Base-by-base conservation (phyloP, 2,797 vertebrate species). In the Pangasius mekongensis region DNA sequence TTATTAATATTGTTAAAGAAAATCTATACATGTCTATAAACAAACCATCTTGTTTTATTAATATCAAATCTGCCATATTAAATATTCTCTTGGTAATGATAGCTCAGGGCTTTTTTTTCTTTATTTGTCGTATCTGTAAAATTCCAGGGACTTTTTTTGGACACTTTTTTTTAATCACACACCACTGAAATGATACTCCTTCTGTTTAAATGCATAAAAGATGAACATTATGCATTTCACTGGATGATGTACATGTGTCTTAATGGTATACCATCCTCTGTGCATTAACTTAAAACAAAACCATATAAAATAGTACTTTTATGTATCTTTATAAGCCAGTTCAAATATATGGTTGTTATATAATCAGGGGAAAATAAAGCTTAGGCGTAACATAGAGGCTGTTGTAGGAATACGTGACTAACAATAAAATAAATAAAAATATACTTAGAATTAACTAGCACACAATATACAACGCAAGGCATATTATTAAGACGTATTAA, bases 311-410 rank as follows among this genome's bases (percentile, higher is more conserved):
- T 43, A 30, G 39, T 58, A 43, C 16, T 30, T 47, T 71, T 47
- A 71, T 81, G n/a, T 64, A 83, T 66, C 18, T 54, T 62, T 77
- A 84, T 77, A 84, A 67, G n/a, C 27, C 62, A 67, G 64, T 52
- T 33, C 39, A 83, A 30, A 83, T 11, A 30, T 66, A 66, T n/a
- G 14, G 13, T 30, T 66, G 52, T 66, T 52, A 67, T 69, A 52
- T 84, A 84, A 69, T 33, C 43, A 52, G 16, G 14, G 43, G 13
- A 10, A 83, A 49, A 27, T 81, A 67, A 83, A 66, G 27, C 24
- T 18, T 18, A 80, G 16, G 24, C 47, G 8, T 64, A 64, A 83
- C 39, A 0, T 56, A 80, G 36, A 62, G 13, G 52, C 49, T 77
- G 47, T 20, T 52, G 27, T 20, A 80, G 9, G 47, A 69, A 33